Evolutionary conservation across 2,113 vertebrate species (phyloP).

Genomic region (Phalacrocorax carbo): DNA sequence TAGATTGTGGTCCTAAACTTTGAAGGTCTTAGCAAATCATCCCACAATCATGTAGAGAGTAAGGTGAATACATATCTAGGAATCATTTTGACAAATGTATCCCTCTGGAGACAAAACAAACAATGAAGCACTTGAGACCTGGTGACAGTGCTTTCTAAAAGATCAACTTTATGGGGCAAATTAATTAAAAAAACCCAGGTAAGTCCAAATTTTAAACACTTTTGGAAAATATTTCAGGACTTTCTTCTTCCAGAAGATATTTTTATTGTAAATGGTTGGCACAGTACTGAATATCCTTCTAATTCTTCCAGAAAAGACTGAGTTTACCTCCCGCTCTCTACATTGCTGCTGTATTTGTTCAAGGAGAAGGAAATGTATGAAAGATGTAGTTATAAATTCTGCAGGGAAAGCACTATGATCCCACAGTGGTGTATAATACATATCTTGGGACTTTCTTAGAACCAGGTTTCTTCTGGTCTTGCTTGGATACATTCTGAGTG

Average conservation of each 20-base stretch:
- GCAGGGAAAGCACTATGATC: background rate
- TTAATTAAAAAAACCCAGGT: background rate
- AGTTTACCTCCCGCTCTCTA: background rate
- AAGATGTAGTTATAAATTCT: background rate
- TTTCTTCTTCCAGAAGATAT: background rate
- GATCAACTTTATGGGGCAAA: background rate
- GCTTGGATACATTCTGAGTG: background rate
- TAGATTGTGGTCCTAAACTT: background rate
- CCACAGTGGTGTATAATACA: background rate
- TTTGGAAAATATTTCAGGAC: background rate
- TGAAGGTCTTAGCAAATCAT: background rate
- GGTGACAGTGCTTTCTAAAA: background rate
- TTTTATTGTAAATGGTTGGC: background rate
- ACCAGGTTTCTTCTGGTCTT: background rate
- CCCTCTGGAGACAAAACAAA: background rate
- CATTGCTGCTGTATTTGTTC: background rate
- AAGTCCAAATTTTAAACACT: background rate
- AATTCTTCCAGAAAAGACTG: background rate
- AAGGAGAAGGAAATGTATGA: background rate
- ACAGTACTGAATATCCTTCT: rapidly evolving
- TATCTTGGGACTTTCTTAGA: background rate
- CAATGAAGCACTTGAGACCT: background rate
- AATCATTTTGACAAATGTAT: background rate
- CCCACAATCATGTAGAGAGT: background rate
- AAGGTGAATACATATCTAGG: background rate